phyloP scores from a whole-genome alignment of 1,140 invertebrate genomes.

The Aphaenogaster ashmeadi region DNA sequence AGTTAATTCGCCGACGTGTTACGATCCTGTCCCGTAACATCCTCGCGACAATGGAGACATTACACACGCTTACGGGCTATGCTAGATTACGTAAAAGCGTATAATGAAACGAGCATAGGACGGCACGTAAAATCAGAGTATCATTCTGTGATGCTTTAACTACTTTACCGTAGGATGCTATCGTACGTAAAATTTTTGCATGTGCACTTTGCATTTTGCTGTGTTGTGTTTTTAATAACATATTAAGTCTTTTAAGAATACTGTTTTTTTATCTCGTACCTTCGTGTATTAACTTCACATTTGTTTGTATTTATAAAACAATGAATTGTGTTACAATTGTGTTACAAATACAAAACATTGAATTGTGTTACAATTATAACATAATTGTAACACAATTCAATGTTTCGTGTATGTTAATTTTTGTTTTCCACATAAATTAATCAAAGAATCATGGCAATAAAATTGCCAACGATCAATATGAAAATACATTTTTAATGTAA shows the following conservation, averaged over 20 bases:
- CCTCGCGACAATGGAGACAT: constrained; percentile 23
- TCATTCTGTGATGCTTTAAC: constrained; percentile 14
- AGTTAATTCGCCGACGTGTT: constrained; percentile 50
- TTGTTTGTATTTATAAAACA: neutral
- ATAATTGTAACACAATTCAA: neutral
- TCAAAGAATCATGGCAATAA: neutral
- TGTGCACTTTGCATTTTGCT: too few species aligned
- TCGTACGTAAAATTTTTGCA: neutral
- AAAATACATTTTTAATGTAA: neutral
- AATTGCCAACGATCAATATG: neutral
- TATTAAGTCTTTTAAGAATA: neutral
- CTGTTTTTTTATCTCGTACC: neutral
- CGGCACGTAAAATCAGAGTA: neutral
- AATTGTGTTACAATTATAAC: too few species aligned
- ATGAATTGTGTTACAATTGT: too few species aligned
- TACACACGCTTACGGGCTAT: neutral
- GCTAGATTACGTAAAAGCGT: constrained; percentile 17
- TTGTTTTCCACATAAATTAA: neutral
- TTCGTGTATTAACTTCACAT: neutral
- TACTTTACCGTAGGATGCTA: neutral
- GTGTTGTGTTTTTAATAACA: neutral
- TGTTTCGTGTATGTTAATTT: neutral
- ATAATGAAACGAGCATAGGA: constrained; percentile 18
- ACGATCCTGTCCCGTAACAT: constrained; percentile 19
- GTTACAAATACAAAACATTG: too few species aligned